Conservation (phyloP, 1,140 invertebrate species). For the Drosophila gunungcola region DNA sequence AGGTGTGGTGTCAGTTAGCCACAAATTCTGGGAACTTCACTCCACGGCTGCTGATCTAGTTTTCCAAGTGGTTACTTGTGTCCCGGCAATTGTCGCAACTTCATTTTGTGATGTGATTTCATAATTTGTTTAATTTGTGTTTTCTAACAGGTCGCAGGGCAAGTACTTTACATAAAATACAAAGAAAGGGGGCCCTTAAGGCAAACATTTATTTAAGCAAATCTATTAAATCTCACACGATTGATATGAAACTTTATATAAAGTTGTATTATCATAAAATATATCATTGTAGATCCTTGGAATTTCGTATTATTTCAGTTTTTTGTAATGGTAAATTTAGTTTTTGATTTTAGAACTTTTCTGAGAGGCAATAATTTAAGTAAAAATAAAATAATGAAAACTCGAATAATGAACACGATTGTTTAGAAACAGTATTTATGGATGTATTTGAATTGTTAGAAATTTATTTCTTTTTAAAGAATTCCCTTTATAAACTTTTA, state of each 20-base stretch:
- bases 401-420: too few relatives aligned
- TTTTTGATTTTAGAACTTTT: too few relatives aligned
- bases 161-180: neutral
- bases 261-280: neutral
- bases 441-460: too few relatives aligned
- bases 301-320: too few relatives aligned
- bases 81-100: neutral
- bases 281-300: neutral
- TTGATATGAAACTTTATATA: neutral
- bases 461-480: too few relatives aligned
- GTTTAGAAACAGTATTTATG: too few relatives aligned
- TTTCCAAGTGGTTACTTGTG: constrained; percentile 35
- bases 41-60: constrained; percentile 29
- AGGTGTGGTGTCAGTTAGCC: constrained; percentile 56
- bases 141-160: constrained; percentile 20
- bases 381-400: too few relatives aligned
- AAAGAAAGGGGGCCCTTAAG: neutral
- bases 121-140: constrained; percentile 40
- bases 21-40: constrained; percentile 59
- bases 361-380: too few relatives aligned
- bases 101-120: constrained; percentile 24
- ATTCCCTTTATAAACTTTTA: too few relatives aligned
- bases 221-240: neutral
- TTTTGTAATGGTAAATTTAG: too few relatives aligned
- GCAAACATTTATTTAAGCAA: too few relatives aligned